A percentile compares a stretch with the other conserved stretches of the same genome.
Evolutionary conservation across 92 coral and sea anemone species (phyloP).

Genomic region (Hydrozoanthus gracilis): DNA sequence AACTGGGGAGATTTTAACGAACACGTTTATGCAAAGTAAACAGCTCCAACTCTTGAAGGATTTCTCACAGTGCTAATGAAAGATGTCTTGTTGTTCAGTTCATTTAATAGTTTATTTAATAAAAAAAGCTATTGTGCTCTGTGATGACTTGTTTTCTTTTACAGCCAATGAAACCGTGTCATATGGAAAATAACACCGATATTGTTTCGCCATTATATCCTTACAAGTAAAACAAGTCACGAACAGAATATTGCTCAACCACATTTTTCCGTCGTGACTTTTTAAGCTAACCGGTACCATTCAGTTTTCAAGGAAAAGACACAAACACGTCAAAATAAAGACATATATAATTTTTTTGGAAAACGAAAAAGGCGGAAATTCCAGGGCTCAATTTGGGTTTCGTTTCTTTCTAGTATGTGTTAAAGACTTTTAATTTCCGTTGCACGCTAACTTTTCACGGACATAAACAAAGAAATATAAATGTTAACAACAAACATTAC

Average conservation of each 20-base stretch:
- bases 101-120: background rate
- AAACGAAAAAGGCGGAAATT: too few species aligned
- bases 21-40: background rate
- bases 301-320: background rate
- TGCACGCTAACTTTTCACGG: too few species aligned
- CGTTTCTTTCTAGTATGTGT: background rate
- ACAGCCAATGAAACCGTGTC: constrained; percentile 18
- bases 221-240: constrained; percentile 1
- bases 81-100: background rate
- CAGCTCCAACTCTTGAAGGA: background rate
- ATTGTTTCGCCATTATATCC: background rate
- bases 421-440: too few species aligned
- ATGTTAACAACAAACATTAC: too few species aligned
- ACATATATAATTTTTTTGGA: too few species aligned
- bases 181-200: background rate
- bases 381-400: background rate
- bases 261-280: background rate
- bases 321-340: too few species aligned
- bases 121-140: background rate
- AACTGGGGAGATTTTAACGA: background rate
- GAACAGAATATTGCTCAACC: background rate
- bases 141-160: constrained; percentile 17
- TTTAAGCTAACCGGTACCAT: background rate
- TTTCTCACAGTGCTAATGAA: background rate
- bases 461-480: too few species aligned